Conservation (phyloP, 2,797 vertebrate genomes). For the Urophycis tenuis region DNA sequence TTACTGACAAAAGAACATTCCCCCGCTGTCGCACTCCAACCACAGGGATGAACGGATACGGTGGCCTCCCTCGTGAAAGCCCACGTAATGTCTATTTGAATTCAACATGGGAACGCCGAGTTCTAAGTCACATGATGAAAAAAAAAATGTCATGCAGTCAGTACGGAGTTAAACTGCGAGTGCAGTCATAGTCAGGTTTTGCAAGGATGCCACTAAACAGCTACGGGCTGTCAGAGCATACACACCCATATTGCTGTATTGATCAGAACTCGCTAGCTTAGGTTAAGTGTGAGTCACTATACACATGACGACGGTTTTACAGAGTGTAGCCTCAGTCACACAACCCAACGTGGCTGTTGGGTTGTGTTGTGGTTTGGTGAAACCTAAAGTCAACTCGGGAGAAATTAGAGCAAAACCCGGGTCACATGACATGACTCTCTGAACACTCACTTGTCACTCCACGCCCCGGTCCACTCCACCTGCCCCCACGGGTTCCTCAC, state of each 20-base stretch:
- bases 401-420: background rate
- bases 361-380: background rate
- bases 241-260: background rate
- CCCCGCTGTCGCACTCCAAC: background rate
- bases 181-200: background rate
- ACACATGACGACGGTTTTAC: background rate
- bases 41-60: background rate
- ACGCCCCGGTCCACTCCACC: slow-evolving; percentile 81
- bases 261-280: background rate
- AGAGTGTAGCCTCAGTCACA: background rate
- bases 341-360: background rate
- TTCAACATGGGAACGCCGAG: background rate
- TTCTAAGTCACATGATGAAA: background rate
- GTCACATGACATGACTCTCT: background rate
- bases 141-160: background rate
- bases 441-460: slow-evolving; percentile 76
- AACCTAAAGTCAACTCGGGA: background rate
- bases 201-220: background rate
- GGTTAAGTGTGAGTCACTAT: background rate
- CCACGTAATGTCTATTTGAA: background rate
- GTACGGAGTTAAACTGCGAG: background rate
- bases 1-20: background rate
- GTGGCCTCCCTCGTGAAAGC: background rate
- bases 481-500: slow-evolving; percentile 82
- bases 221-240: background rate